Evolutionary conservation across 2,797 vertebrate genomes (phyloP).

Genomic region (Enteromius afrohamiltoni): DNA sequence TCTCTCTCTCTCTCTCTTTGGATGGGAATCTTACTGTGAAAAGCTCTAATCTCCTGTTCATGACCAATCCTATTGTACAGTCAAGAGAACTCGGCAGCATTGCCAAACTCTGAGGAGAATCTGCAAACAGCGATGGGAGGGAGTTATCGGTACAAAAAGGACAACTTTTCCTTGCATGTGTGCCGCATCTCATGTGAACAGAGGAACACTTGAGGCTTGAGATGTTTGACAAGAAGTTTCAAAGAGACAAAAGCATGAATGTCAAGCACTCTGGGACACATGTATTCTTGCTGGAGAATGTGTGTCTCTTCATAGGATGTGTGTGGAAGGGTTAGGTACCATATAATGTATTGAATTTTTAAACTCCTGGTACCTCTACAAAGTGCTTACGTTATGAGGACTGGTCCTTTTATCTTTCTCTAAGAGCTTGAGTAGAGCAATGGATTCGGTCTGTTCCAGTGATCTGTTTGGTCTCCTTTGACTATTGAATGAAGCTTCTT

Average conservation of each 20-base stretch:
- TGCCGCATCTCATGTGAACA: constrained; percentile 44
- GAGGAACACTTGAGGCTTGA: constrained; percentile 9
- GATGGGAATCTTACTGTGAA: constrained; percentile 54
- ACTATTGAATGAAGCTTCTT: constrained; percentile 42
- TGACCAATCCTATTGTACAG: constrained; percentile 62
- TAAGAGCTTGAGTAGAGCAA: constrained; percentile 10
- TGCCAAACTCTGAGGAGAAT: constrained; percentile 40
- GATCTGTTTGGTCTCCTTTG: constrained; percentile 21
- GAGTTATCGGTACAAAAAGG: constrained; percentile 4
- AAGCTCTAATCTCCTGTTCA: constrained; percentile 59
- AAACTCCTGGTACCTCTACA: constrained; percentile 18
- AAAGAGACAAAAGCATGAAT: constrained; percentile 37
- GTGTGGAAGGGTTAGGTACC: constrained; percentile 22
- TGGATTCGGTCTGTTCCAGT: constrained; percentile 12
- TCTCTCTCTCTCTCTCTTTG: constrained; percentile 24
- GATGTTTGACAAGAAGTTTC: constrained; percentile 53
- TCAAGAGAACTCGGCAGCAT: constrained; percentile 44
- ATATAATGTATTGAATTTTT: constrained; percentile 13
- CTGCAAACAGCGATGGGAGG: not conserved
- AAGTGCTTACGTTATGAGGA: constrained; percentile 13
- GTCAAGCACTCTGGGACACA: constrained; percentile 53
- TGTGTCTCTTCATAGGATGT: not conserved
- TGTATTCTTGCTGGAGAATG: constrained; percentile 48
- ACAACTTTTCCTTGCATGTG: constrained; percentile 47
- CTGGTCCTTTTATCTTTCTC: constrained; percentile 27